phyloP scores from a whole-genome alignment of 2,797 vertebrate species.

The Ctenopoma multispine region DNA sequence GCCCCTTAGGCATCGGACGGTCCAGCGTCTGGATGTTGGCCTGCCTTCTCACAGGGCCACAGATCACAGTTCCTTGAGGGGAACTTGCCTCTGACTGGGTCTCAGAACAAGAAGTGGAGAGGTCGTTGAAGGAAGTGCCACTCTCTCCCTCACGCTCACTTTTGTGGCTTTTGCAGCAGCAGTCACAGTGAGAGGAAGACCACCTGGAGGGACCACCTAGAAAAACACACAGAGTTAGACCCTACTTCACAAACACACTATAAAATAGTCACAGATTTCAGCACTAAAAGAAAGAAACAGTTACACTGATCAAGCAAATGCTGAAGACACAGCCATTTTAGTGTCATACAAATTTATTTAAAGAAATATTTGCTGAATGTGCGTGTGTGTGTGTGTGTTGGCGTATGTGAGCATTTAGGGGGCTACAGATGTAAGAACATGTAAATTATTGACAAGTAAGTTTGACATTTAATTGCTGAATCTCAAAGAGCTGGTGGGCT shows the following conservation, averaged over 20 bases:
- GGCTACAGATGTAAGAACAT: constrained; percentile 44
- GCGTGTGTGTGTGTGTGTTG: neutral
- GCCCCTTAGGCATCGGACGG: constrained; percentile 90
- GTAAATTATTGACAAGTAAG: constrained; percentile 39
- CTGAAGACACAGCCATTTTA: constrained; percentile 60
- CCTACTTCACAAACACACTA: constrained; percentile 3
- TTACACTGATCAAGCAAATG: constrained; percentile 52
- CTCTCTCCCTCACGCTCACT: constrained; percentile 96
- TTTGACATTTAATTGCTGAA: constrained; percentile 72
- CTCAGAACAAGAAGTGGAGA: constrained; percentile 98
- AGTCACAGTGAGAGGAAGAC: constrained; percentile 95
- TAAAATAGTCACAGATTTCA: constrained; percentile 51
- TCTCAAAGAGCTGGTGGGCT: constrained; percentile 60
- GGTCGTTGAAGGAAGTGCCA: constrained; percentile 96
- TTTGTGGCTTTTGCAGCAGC: constrained; percentile 97
- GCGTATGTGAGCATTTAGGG: constrained; percentile 30
- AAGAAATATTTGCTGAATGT: constrained; percentile 39
- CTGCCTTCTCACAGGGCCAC: constrained; percentile 90
- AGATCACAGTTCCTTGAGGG: constrained; percentile 95
- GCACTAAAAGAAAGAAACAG: constrained; percentile 57
- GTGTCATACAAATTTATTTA: constrained; percentile 51
- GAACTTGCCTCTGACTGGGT: constrained; percentile 98
- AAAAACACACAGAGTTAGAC: constrained; percentile 30
- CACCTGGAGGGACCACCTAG: constrained; percentile 93
- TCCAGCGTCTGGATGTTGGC: constrained; percentile 95